Evolutionary conservation across 2,797 vertebrate species (phyloP).

Genomic region (Morelia viridis): DNA sequence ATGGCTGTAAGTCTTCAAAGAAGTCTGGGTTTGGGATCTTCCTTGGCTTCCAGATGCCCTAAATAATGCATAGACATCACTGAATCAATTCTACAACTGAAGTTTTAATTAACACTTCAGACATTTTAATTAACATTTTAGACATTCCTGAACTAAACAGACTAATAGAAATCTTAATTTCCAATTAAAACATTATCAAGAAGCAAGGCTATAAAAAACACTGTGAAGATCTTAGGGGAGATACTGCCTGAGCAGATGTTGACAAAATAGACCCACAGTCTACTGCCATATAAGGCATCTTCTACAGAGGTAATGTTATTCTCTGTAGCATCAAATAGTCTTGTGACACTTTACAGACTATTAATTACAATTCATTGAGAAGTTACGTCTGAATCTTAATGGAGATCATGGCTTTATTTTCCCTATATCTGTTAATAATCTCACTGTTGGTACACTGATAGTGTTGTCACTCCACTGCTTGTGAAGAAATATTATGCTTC

Average conservation of each 20-base stretch:
- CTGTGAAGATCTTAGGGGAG: not conserved
- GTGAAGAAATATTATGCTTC: not conserved
- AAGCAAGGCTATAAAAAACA: not conserved
- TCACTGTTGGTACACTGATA: not conserved
- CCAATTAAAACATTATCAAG: not conserved
- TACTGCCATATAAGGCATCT: not conserved
- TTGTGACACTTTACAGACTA: not conserved
- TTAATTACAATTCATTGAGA: not conserved
- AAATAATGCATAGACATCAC: constrained; percentile 31
- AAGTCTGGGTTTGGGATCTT: constrained; percentile 93
- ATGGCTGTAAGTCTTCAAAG: constrained; percentile 95
- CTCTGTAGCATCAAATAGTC: not conserved
- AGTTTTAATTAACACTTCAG: not conserved
- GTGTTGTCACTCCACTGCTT: not conserved
- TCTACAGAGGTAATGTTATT: not conserved
- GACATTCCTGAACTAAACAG: not conserved
- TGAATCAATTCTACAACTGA: not conserved
- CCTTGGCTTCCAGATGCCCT: constrained; percentile 98
- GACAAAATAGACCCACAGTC: not conserved
- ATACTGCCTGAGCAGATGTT: not conserved
- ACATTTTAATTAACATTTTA: not conserved
- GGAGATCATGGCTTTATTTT: not conserved
- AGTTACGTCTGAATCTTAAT: not conserved
- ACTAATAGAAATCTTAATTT: not conserved
- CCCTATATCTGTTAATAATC: not conserved